phyloP scores from a whole-genome alignment of 1,140 invertebrate species.

The Laodelphax striatellus region DNA sequence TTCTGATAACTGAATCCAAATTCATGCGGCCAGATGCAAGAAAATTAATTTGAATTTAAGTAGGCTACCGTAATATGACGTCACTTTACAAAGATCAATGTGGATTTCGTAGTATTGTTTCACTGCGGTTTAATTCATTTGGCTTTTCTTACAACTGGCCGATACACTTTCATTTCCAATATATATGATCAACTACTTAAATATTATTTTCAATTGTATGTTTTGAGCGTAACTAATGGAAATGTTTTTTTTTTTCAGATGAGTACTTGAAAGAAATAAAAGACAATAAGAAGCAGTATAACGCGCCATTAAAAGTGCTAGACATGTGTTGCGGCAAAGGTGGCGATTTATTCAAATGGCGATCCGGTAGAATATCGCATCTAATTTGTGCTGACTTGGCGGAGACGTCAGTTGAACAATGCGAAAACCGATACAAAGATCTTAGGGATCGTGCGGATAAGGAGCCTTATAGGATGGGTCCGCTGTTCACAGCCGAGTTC shows the following conservation, averaged over 20 bases:
- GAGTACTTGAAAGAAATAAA: constrained; percentile 54
- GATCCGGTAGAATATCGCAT: constrained; percentile 67
- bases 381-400: constrained; percentile 95
- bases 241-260: constrained; percentile 28
- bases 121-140: no score
- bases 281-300: constrained; percentile 43
- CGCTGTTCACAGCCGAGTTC: constrained; percentile 77
- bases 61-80: no score
- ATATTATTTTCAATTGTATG: no score
- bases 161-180: no score
- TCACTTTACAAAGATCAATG: no score
- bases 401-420: constrained; percentile 80
- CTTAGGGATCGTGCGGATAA: constrained; percentile 33
- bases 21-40: no score
- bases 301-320: constrained; percentile 45
- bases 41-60: no score
- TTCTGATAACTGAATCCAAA: no score
- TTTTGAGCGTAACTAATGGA: no score
- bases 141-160: no score
- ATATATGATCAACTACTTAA: no score
- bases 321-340: constrained; percentile 90
- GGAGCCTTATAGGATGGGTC: constrained; percentile 29
- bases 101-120: no score
- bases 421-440: constrained; percentile 52
- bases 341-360: constrained; percentile 93